Evolutionary conservation across 2,888 invertebrate species (phyloP), one percentile per base, ranked within the genome.

Genomic region (Dryomyza anilis): DNA sequence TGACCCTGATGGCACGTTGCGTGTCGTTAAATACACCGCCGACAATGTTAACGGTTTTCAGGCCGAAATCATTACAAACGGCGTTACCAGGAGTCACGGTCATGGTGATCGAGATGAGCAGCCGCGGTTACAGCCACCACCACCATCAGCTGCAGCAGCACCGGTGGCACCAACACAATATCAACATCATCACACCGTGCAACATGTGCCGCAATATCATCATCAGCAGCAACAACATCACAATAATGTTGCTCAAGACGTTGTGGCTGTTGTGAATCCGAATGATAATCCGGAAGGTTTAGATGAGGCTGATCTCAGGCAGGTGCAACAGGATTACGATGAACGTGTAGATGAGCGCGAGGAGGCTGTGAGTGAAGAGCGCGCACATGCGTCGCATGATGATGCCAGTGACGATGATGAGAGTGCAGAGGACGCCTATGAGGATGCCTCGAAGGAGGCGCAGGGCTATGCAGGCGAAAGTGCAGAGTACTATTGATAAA

Each of bases 11-110:
- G 92, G 92, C 70, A 86, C 88, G 65, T 84, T 91, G 63, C 85
- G 92, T 72, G 86, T 89, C 56, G 92, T 93, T 48, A 86, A 88
- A 73, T 92, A 92, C 75, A 89, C 88, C 1, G 91, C 92, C 10
- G 91, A 92, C 80, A 87, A 89, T 60, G 86, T 86, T 73, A 89
- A 90, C 75, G 92, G 92, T 46, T 92, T 92, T 84, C 89, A 89
- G 84, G 92, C 84, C 19, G 78, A 82, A 73, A 81, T 84, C 25
- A 79, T 80, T 63, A 78, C 78, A 27, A 78, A 83, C 67, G 83
- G 82, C 29, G 74, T 81, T 30, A 72, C 74, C 12, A 64, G 63
- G 19, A 25, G 76, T 61, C 78, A 83, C 64, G 80, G 81, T 50
- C 78, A 80, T 69, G 46, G 39, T 39, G 30, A 23, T n/a, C n/a